These are phyloP conservation scores for Conus canariensis DNA, from an alignment of 2,888 invertebrate species.

Conservation along the genomic window DNA sequence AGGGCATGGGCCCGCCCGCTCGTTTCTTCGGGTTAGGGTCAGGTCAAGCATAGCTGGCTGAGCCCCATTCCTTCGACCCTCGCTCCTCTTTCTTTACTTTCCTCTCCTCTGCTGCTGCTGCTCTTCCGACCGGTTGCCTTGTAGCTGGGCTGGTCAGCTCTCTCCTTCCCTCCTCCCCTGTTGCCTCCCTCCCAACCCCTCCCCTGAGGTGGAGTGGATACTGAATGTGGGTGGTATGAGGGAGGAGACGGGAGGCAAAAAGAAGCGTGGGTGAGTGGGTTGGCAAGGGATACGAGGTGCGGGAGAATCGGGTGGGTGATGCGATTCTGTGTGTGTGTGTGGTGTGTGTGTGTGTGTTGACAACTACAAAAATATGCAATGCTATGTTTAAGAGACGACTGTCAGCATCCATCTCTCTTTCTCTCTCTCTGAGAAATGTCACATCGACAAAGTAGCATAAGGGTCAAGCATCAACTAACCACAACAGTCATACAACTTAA, in stretches of 20 bases:
- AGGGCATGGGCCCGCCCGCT: no score
- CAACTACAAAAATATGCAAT: no score
- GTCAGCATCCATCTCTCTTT: no score
- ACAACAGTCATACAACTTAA: no score
- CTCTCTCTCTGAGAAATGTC: no score
- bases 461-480: no score
- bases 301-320: not conserved
- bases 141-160: not conserved
- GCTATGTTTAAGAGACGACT: no score
- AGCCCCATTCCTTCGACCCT: not conserved
- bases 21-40: constrained; percentile 12
- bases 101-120: not conserved
- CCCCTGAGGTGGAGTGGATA: not conserved
- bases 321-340: not conserved
- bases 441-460: no score
- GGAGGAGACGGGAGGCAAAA: not conserved
- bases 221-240: not conserved
- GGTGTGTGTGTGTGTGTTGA: not conserved
- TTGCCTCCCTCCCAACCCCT: not conserved
- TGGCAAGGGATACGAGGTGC: not conserved
- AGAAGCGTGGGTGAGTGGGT: not conserved
- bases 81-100: not conserved
- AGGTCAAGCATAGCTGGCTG: constrained; percentile 16
- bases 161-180: not conserved
- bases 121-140: no score